Evolutionary conservation across 53 echinoderm and acorn worm species (phyloP).

Genomic region (Holothuria scabra): DNA sequence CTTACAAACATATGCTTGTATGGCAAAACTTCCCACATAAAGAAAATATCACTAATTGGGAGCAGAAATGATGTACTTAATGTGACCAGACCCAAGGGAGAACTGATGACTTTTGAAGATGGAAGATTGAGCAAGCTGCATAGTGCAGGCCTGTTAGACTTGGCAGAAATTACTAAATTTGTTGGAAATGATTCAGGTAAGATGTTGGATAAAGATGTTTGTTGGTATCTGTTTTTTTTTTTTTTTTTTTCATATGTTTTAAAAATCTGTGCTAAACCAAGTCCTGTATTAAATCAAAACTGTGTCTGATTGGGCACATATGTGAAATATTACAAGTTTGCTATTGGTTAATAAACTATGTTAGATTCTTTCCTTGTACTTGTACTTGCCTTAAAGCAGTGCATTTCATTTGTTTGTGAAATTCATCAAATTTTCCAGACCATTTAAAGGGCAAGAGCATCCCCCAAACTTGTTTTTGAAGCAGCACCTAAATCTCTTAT

Average conservation of each 20-base stretch:
- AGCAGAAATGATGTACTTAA: slow-evolving; percentile 59
- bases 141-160: slow-evolving; percentile 93
- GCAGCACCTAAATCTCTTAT: too few relatives aligned
- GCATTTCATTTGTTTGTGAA: too few relatives aligned
- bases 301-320: too few relatives aligned
- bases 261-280: slow-evolving; percentile 73
- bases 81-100: slow-evolving; percentile 48
- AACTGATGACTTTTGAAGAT: background rate
- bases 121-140: slow-evolving; percentile 37
- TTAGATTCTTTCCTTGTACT: background rate
- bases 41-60: slow-evolving; percentile 85
- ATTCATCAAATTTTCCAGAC: too few relatives aligned
- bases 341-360: too few relatives aligned
- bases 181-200: background rate
- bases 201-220: too few relatives aligned
- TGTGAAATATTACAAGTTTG: too few relatives aligned
- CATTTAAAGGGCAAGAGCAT: too few relatives aligned
- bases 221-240: too few relatives aligned
- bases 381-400: too few relatives aligned
- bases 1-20: slow-evolving; percentile 83
- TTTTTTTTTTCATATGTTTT: slow-evolving; percentile 51
- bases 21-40: slow-evolving; percentile 84
- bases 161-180: slow-evolving; percentile 59
- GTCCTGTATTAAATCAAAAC: slow-evolving; percentile 21
- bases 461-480: too few relatives aligned